Base-by-base conservation (phyloP, 2,888 invertebrate species). In the Tetragonula carbonaria region DNA sequence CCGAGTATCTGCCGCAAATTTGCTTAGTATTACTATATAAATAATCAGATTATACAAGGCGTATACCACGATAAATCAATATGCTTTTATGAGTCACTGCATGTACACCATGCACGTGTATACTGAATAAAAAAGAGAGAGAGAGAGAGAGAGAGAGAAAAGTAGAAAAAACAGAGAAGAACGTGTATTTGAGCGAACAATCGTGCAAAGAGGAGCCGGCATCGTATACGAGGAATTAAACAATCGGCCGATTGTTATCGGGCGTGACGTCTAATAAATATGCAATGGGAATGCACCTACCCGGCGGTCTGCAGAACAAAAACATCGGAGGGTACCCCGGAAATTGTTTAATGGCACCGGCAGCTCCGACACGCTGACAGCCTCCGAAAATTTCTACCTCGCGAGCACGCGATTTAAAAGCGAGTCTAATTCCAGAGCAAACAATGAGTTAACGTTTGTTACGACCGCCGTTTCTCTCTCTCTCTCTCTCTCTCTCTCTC, bases 171-270 rank as follows among this genome's bases (percentile, higher is more conserved):
- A 57, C 14, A 68, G 28, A 45, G 28, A 45, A n/a, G 51, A 18
- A 66, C 5, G 66, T n/a, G 77, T 65, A 63, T 67, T 78, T 62
- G 71, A 59, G 67, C 57, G 84, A 86, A 78, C 84, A 81, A 86
- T 87, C 65, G 83, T 55, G 76, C 78, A 80, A 85, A 75, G 67
- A 77, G 62, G 38, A 74, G 78, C 33, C 67, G 77, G 59, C 72
- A 75, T 76, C 74, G 77, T 63, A 71, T 78, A 85, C 82, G 87
- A 75, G 84, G 80, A 90, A 88, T 91, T 88, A 90, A 91, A 90
- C 90, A 91, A 92, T 92, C 90, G 89, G 82, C 85, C 87, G 88
- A 91, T 92, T 85, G 90, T 91, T 92, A 91, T 91, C 92, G 85
- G 86, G 83, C 90, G 87, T 91, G 90, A 92, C 90, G 91, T 81